Evolutionary conservation across 2,797 vertebrate species (phyloP), one percentile per base, ranked within the genome.

Genomic region (Sebastolobus altivelis): DNA sequence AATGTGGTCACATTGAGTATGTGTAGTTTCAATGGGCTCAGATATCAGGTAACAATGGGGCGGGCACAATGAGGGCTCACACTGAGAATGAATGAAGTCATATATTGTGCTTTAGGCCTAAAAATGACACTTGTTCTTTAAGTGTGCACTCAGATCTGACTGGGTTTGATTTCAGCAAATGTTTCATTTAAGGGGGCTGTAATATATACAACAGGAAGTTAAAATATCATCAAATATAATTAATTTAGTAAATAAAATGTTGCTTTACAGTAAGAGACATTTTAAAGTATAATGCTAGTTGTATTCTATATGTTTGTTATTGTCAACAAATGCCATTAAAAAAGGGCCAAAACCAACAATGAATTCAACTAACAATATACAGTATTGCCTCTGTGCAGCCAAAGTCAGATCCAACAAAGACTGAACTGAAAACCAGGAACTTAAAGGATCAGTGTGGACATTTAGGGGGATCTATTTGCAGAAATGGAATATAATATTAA

Each of bases 1-100:
- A 93, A 92, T 93, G 90, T 93, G 89, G 77, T 88, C 90, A 87
- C 86, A 89, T 54, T 70, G 79, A 83, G 76, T 71, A 85, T 89
- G 84, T 83, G 82, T 86, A 80, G 87, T 89, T 92, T 91, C 87
- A 91, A 78, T 92, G 80, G 89, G 89, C 82, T 84, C 82, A 74
- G 84, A 89, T 89, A 92, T 85, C 90, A 93, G 92, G 88, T 92
- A 79, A 92, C 85, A 90, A 89, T 85, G 71, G 83, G 7, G 54
- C 20, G 35, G 73, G 88, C 71, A 84, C 87, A 94, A 91, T 84
- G 88, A 59, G 18, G 75, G 82, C 70, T 76, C 58, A 31, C 70
- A 58, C 59, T 77, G 37, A 69, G 59, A 67, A 80, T 55, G 68
- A 84, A 89, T 67, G 25, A 73, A 83, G 71, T 84, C 70, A 52